Evolutionary conservation across 2,113 vertebrate species (phyloP).

Genomic region (Toxotes jaculatrix): DNA sequence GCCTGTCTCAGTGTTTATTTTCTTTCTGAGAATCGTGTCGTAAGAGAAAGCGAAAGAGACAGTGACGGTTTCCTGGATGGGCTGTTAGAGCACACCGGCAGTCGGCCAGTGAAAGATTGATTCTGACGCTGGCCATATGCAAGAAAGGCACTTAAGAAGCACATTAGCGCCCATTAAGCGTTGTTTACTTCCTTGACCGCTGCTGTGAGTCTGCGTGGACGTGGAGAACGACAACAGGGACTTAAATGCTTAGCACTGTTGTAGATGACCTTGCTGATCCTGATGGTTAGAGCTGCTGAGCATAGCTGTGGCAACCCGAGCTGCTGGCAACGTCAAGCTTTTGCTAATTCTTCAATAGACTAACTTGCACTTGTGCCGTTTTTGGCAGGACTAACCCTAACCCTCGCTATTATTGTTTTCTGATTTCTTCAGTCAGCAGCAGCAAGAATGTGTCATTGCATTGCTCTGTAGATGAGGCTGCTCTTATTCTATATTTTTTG

Average conservation of each 20-base stretch:
- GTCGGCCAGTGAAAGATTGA: slow-evolving; percentile 73
- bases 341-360: slow-evolving; percentile 39
- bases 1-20: background rate
- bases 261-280: slow-evolving; percentile 75
- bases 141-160: slow-evolving; percentile 76
- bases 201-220: slow-evolving; percentile 51
- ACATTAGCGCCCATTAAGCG: slow-evolving; percentile 81
- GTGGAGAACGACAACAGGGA: slow-evolving; percentile 64
- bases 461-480: background rate
- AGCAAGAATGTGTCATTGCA: slow-evolving; percentile 13
- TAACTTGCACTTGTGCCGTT: slow-evolving; percentile 8
- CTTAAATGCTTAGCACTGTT: slow-evolving; percentile 73
- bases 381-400: background rate
- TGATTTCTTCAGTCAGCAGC: slow-evolving; percentile 12
- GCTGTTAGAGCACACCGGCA: slow-evolving; percentile 58
- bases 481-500: no score
- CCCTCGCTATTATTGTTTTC: slow-evolving; percentile 14
- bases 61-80: slow-evolving; percentile 47
- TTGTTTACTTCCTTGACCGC: slow-evolving; percentile 75
- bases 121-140: slow-evolving; percentile 69
- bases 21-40: background rate
- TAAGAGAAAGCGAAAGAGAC: background rate
- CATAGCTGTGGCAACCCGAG: slow-evolving; percentile 49
- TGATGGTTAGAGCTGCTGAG: slow-evolving; percentile 69
- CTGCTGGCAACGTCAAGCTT: slow-evolving; percentile 33